Base-by-base conservation (phyloP, 1,140 invertebrate genomes). In the Zaprionus africanus region DNA sequence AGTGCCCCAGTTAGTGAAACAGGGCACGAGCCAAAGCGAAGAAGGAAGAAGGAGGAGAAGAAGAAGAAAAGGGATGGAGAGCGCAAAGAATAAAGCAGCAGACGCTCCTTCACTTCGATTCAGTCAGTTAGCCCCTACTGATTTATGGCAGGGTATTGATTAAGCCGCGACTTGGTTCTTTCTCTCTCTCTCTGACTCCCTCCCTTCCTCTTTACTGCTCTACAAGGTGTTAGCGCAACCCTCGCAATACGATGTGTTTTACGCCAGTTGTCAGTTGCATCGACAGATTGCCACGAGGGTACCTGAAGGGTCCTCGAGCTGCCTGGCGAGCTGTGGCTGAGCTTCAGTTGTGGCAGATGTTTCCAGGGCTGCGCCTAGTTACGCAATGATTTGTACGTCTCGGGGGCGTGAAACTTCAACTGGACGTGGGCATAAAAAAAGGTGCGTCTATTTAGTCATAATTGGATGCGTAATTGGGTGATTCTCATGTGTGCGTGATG, bases 81-180 rank as follows among this genome's bases (percentile, higher is more conserved):
- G 26, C 13, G 41, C 19, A 34, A 65, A 26, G n/a, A 31, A 43
- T 36, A 11, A 36, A 13, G 53, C 24, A 26, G 28, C 56, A 58
- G 28, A 24, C 65, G 56, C 15, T 9, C 6, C 31, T 9, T 41
- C 69, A 56, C 36, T 54, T 57, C 67, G 66, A 67, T 54, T 41
- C 65, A 69, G 51, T 62, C 72, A 51, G 74, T 74, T 68, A 46
- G 71, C 28, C 28, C 51, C 76, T 74, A 74, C 76, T 78, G 76
- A 78, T 78, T 78, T 78, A 78, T 78, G 76, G 64, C 36, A 67
- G 43, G n/a, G 76, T 78, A 78, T 78, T 78, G 76, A 78, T 78
- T 78, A 74, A 67, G 70, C 63, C 63, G 57, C 34, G n/a, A 56
- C 58, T 64, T 38, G 51, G 13, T 43, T 5, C 53, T 34, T 22